Conservation (phyloP, 2,888 invertebrate genomes). For the Callimorpha dominula region DNA sequence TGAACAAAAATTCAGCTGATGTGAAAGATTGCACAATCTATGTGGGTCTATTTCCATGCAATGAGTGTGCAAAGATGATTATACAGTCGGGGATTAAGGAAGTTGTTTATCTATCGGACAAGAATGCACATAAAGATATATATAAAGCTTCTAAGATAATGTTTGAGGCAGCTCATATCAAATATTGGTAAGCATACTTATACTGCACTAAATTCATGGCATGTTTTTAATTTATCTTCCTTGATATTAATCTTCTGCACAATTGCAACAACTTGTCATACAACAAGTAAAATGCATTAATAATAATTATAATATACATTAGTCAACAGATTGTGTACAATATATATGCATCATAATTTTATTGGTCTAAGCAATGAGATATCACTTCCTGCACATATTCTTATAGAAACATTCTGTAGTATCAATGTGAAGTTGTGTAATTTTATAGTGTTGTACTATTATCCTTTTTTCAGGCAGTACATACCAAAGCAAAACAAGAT, state of each 20-base stretch:
- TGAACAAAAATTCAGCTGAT: constrained; percentile 94
- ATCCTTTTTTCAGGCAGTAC: constrained; percentile 85
- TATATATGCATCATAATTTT: too few species aligned
- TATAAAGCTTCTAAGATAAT: constrained; percentile 93
- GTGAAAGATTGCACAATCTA: constrained; percentile 94
- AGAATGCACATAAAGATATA: constrained; percentile 89
- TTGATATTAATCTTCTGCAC: too few species aligned
- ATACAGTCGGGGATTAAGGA: constrained; percentile 96
- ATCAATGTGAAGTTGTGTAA: too few species aligned
- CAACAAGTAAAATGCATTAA: too few species aligned
- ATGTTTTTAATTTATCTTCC: too few species aligned
- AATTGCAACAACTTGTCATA: too few species aligned
- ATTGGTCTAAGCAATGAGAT: too few species aligned
- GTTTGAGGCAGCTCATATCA: constrained; percentile 92
- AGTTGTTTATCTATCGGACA: constrained; percentile 94
- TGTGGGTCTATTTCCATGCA: constrained; percentile 97
- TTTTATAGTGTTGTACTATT: background rate
- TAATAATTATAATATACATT: too few species aligned
- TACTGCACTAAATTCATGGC: too few species aligned
- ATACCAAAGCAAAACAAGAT: constrained; percentile 88
- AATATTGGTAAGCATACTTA: constrained; percentile 87
- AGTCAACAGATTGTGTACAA: too few species aligned
- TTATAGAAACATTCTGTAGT: too few species aligned
- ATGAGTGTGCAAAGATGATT: constrained; percentile 98
- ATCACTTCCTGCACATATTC: too few species aligned